Evolutionary conservation across 2,797 vertebrate genomes (phyloP).

Genomic region (Acipenser ruthenus): DNA sequence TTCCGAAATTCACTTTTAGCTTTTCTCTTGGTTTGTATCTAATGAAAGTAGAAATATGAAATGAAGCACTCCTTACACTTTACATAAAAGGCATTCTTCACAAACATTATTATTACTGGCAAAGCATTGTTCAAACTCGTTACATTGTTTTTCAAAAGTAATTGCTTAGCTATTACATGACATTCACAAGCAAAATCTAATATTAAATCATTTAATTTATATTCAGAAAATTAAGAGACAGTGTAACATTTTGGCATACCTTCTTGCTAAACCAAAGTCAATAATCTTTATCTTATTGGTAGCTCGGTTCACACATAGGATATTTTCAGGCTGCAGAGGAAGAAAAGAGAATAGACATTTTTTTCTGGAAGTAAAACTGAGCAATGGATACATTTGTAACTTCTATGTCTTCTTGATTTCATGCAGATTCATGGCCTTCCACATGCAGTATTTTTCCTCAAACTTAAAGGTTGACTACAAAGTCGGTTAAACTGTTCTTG

Average conservation of each 20-base stretch:
- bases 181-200: too few relatives aligned
- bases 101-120: background rate
- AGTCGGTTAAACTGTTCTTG: too few relatives aligned
- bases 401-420: too few relatives aligned
- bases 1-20: slow-evolving; percentile 89
- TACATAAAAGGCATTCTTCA: too few relatives aligned
- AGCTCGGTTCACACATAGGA: slow-evolving; percentile 84
- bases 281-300: slow-evolving; percentile 96
- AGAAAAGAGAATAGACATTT: background rate
- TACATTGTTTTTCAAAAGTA: too few relatives aligned
- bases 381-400: background rate
- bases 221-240: background rate
- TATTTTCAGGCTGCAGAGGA: slow-evolving; percentile 85
- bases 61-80: background rate
- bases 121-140: background rate
- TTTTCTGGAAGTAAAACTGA: slow-evolving; percentile 37
- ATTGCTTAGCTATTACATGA: too few relatives aligned
- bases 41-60: slow-evolving; percentile 30
- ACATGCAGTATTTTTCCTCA: too few relatives aligned
- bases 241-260: slow-evolving; percentile 50
- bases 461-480: too few relatives aligned
- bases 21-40: slow-evolving; percentile 96
- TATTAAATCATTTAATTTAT: background rate
- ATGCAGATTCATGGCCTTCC: too few relatives aligned
- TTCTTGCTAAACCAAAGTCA: slow-evolving; percentile 94